These are phyloP conservation scores for Neolamprologus tretocephalus DNA, from an alignment of 2,113 vertebrate genomes.

Conservation along the genomic window DNA sequence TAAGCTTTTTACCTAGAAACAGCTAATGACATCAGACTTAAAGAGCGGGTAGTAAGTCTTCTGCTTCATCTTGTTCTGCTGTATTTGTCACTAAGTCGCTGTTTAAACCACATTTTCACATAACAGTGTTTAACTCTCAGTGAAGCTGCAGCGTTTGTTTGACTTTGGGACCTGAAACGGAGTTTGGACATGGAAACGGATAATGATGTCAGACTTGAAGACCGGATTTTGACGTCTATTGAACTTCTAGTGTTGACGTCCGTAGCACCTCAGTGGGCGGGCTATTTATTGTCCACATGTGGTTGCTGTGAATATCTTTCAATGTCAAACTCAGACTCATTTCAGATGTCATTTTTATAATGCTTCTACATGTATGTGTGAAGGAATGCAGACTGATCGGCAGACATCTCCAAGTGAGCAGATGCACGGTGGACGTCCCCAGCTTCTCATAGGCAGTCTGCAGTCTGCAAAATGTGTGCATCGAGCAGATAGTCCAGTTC, in stretches of 20 bases:
- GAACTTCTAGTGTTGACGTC: background rate
- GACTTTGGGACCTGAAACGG: background rate
- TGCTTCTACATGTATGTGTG: background rate
- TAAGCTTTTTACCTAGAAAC: background rate
- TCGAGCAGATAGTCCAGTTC: background rate
- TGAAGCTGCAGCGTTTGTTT: background rate
- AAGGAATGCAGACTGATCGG: background rate
- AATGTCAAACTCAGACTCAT: background rate
- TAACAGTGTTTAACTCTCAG: background rate
- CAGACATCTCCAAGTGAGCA: background rate
- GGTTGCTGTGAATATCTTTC: background rate
- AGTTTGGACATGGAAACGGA: background rate
- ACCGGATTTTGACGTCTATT: background rate
- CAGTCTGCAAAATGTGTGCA: background rate
- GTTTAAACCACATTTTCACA: background rate
- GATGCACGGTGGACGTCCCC: background rate
- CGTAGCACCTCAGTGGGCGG: fast-evolving
- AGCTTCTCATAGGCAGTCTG: background rate
- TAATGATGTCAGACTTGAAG: background rate
- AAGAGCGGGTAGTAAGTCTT: background rate
- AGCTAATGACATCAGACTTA: background rate
- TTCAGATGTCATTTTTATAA: fast-evolving
- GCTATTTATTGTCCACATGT: fast-evolving
- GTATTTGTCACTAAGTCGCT: fast-evolving
- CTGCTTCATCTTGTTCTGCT: background rate